Base-by-base conservation (phyloP, 2,888 invertebrate species). In the Drosophila peninsularis region DNA sequence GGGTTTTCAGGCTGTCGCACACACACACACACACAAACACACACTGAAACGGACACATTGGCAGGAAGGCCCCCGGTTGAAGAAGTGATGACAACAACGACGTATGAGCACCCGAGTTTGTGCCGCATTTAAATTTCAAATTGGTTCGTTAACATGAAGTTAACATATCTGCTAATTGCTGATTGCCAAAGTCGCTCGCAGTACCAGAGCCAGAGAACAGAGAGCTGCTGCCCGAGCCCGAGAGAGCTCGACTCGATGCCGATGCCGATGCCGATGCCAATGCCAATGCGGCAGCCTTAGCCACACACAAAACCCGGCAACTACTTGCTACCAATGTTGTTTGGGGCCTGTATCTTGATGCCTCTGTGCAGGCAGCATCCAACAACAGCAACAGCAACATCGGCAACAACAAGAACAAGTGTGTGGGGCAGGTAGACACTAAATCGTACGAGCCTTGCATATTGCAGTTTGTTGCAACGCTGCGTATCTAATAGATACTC, bases 141-240 rank as follows among this genome's bases (percentile, higher is more conserved):
- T 86, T 86, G 86, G 86, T 86, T 86, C 86, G 86, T 86, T 89
- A 88, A 86, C 86, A 86, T 86, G 85, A 89, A 86, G 89, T 86
- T 88, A 86, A 89, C 86, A 86, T 86, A 89, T 87, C 86, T 86
- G 86, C 86, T 86, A 86, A 86, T 86, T 86, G 86, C 86, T 89
- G 85, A 85, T 85, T 85, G 85, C 85, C 89, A 88, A 85, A 88
- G 85, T 83, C 88, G 83, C 83, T 83, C 69, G 82, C 83, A 66
- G 64, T 71, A 47, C 62, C 42, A 42, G 42, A 42, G 13, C 19
- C 41, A 57, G 62, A 50, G 76, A 49, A 50, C 50, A 34, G 50
- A 50, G 45, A 55, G 24, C 24, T 24, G 24, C 13, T 56, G 44
- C 49, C 19, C 32, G 49, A 32, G 19, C 14, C 57, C 62, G 53